Evolutionary conservation across 2,797 vertebrate genomes (phyloP).

Genomic region (Apodemus agrarius): DNA sequence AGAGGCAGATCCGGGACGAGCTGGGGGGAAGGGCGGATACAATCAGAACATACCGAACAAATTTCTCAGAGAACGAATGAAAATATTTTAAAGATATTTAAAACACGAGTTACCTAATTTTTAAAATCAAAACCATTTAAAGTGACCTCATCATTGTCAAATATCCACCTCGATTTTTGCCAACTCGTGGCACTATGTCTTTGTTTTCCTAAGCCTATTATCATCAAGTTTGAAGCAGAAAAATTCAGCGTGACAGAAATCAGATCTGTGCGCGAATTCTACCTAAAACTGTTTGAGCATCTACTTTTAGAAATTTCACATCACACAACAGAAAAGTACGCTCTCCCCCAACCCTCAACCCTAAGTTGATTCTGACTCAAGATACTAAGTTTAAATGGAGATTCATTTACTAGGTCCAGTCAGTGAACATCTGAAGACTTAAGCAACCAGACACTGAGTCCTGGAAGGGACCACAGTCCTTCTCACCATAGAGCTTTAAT

Average conservation of each 20-base stretch:
- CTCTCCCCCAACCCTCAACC: neutral
- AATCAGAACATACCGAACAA: neutral
- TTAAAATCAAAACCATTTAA: slow-evolving; percentile 2
- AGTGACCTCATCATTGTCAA: neutral
- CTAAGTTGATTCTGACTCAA: neutral
- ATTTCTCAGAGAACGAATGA: neutral
- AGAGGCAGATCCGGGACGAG: no score
- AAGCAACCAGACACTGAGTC: neutral
- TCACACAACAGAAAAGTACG: neutral
- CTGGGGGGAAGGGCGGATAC: no score
- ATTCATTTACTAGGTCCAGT: neutral
- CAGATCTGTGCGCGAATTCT: neutral
- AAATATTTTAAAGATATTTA: neutral
- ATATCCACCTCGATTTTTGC: slow-evolving; percentile 21
- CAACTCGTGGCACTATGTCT: neutral
- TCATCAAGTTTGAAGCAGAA: neutral
- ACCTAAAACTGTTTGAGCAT: neutral
- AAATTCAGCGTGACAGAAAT: neutral
- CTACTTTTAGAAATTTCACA: slow-evolving; percentile 5
- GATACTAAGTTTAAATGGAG: neutral
- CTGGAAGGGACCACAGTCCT: neutral
- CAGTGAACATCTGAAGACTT: neutral
- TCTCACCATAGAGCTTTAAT: neutral
- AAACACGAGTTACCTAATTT: neutral
- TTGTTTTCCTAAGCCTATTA: slow-evolving; percentile 36